Evolutionary conservation across 2,113 vertebrate genomes (phyloP), one percentile per base, ranked within the genome.

Genomic region (Sisor rabdophorus): DNA sequence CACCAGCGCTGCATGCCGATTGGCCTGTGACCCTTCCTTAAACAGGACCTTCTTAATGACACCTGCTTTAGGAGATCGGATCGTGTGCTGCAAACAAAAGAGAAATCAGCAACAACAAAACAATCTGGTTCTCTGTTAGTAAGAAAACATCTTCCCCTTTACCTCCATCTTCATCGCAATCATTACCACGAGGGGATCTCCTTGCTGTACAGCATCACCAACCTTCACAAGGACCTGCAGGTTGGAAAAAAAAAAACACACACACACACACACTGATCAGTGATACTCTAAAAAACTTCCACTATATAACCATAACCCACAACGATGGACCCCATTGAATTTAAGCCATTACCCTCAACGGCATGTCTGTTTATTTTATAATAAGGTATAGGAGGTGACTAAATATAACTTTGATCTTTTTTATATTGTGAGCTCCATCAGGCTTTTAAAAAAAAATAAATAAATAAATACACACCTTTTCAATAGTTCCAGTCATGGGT

Each of bases 111-210:
- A 70, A 36, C 3, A 24, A 44, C 2, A 17, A 16, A 36, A 55
- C 40, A 12, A 24, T 7, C 6, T 26, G 13, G 3, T 68, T 28
- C 47, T 69, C 26, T 6, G 16, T 20, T 52, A 12, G 15, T 28
- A 52, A 52, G 47, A 5, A 69, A 52, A 52, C 10, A 10, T 12
- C 16, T 69, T 30, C 65, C 32, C n/a, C 19, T 59, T 89, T 78
- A 98, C 97, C 95, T 98, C 97, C 97, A 99, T 99, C 88, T 99
- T 99, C 97, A 99, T 99, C 78, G 96, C 96, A n/a, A 92, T 95
- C 97, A 99, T 98, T 63, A 99, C 94, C 93, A 99, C 89, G 4
- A 99, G 88, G 4, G 95, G 86, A 67, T 98, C 96, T 86, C 96
- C 96, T 30, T 82, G 84, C 75, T 92, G 87, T 20, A 99, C 96